Conservation (phyloP, 2,888 invertebrate species). For the Sarcophaga subvicina region DNA sequence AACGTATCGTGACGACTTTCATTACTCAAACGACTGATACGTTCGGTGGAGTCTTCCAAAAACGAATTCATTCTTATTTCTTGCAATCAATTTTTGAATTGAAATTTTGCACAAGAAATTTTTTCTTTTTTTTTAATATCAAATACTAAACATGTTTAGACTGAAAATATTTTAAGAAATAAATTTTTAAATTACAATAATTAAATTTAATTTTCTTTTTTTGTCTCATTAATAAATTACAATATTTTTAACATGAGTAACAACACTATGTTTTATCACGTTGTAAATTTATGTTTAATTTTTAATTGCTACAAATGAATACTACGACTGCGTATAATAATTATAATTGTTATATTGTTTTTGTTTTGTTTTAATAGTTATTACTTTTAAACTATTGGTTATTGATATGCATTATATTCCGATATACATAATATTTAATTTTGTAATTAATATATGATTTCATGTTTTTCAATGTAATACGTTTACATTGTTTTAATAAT, state of each 20-base stretch:
- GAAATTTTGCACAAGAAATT: slow-evolving; percentile 25
- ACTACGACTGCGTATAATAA: too few species aligned
- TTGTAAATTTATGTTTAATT: too few species aligned
- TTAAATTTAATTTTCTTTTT: too few species aligned
- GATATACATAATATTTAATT: too few species aligned
- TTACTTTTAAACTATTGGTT: too few species aligned
- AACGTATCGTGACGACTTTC: slow-evolving; percentile 65
- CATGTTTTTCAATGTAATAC: too few species aligned
- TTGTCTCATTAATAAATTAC: background rate
- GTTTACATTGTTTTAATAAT: too few species aligned
- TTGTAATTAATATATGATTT: too few species aligned
- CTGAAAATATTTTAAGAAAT: slow-evolving; percentile 7
- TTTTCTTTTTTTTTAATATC: slow-evolving; percentile 1
- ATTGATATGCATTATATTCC: too few species aligned
- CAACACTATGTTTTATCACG: background rate
- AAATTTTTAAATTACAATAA: background rate
- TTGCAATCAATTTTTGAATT: slow-evolving; percentile 40
- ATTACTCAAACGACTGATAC: slow-evolving; percentile 52
- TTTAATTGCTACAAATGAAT: too few species aligned
- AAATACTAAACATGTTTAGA: slow-evolving; percentile 52
- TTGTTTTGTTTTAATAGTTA: too few species aligned
- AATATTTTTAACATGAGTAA: background rate
- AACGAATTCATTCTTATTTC: slow-evolving; percentile 68
- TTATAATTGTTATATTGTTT: too few species aligned
- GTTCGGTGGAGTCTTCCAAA: slow-evolving; percentile 69